These are phyloP conservation scores for Zygogramma bicolorata DNA, from an alignment of 2,888 invertebrate genomes.

Conservation along the genomic window DNA sequence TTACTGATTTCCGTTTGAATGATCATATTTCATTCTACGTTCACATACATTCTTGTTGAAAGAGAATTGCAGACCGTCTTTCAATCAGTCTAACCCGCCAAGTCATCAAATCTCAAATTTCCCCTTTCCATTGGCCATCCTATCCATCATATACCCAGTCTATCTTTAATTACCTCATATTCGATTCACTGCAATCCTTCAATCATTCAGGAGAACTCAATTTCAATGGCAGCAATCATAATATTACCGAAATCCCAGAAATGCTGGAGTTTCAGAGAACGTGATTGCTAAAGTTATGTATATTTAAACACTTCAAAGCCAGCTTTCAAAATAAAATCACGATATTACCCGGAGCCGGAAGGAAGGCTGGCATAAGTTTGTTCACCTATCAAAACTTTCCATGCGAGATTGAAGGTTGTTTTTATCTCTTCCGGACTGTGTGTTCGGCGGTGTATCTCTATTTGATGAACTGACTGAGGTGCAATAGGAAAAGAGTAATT, in stretches of 20 bases:
- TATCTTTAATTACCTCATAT: constrained; percentile 2
- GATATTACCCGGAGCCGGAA: constrained; percentile 5
- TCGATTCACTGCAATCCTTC: not conserved
- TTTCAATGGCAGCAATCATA: constrained; percentile 37
- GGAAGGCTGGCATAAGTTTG: constrained; percentile 9
- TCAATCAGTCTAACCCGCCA: not conserved
- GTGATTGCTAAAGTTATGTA: constrained; percentile 38
- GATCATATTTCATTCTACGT: too few relatives aligned
- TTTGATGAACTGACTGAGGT: not conserved
- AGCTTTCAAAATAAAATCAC: constrained; percentile 19
- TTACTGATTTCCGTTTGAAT: too few relatives aligned
- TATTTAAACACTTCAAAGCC: constrained; percentile 38
- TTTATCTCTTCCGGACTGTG: not conserved
- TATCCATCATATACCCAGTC: not conserved
- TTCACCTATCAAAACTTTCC: constrained; percentile 11
- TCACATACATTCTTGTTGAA: not conserved
- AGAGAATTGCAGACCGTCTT: not conserved
- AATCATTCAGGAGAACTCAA: constrained; percentile 23
- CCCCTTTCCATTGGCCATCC: not conserved
- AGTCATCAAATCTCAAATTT: not conserved
- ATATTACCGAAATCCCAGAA: constrained; percentile 24
- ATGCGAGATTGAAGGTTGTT: not conserved
- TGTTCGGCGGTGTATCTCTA: not conserved
- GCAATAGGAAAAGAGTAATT: not conserved
- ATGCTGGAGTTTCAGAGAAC: constrained; percentile 22